Percentiles rank a stretch among this genome's conserved stretches.
These are phyloP conservation scores for Nematostella vectensis DNA, from an alignment of 92 coral and sea anemone genomes.

Conservation along the genomic window DNA sequence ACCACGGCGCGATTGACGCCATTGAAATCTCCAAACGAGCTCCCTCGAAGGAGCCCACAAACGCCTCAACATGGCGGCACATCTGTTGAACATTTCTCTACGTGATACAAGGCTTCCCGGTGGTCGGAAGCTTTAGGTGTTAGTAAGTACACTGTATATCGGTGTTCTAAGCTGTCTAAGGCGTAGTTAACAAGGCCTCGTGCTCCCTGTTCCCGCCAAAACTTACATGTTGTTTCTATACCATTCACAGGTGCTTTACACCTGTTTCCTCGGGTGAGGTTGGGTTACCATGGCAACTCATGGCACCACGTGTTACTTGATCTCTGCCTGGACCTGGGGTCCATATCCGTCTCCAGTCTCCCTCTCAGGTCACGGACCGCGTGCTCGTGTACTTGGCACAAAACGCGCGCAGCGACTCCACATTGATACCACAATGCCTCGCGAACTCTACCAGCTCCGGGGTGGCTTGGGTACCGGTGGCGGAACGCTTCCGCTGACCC, in stretches of 20 bases:
- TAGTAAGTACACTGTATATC: too few relatives aligned
- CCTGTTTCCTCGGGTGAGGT: slow-evolving; percentile 8
- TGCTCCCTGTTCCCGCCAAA: too few relatives aligned
- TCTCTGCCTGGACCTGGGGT: slow-evolving; percentile 8
- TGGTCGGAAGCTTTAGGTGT: too few relatives aligned
- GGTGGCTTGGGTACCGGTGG: slow-evolving; percentile 84
- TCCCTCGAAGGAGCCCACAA: too few relatives aligned
- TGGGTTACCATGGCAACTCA: slow-evolving; percentile 6
- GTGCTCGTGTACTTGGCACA: slow-evolving; percentile 67
- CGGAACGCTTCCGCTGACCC: slow-evolving; percentile 69
- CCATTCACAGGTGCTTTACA: background rate
- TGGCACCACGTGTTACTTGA: slow-evolving; percentile 1
- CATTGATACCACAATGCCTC: slow-evolving; percentile 75
- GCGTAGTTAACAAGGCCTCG: too few relatives aligned
- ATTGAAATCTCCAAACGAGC: too few relatives aligned
- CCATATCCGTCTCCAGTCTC: slow-evolving; percentile 17
- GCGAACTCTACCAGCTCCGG: slow-evolving; percentile 92
- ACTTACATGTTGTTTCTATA: slow-evolving; percentile 1
- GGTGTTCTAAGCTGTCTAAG: too few relatives aligned
- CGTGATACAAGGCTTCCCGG: too few relatives aligned
- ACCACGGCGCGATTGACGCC: too few relatives aligned
- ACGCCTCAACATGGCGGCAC: too few relatives aligned
- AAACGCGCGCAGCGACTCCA: slow-evolving; percentile 84
- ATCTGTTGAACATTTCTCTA: too few relatives aligned
- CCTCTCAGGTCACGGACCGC: slow-evolving; percentile 60